Evolutionary conservation across 2,113 vertebrate genomes (phyloP).

Genomic region (Prolemur simus): DNA sequence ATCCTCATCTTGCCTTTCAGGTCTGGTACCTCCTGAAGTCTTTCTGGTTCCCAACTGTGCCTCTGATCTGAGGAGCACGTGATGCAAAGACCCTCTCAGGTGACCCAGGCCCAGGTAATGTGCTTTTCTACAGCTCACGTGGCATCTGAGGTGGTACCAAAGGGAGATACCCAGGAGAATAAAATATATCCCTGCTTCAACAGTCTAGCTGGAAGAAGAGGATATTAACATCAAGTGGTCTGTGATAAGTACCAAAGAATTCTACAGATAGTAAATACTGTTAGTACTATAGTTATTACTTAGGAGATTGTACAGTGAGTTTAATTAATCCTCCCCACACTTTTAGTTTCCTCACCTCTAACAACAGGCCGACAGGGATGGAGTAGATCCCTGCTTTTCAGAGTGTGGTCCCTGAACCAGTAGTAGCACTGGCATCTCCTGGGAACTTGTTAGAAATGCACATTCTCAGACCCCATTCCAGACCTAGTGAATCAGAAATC

Average conservation of each 20-base stretch:
- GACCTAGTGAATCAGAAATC: not conserved
- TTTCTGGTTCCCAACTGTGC: not conserved
- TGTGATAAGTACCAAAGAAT: not conserved
- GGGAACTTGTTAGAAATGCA: not conserved
- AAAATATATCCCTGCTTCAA: not conserved
- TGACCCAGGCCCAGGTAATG: too few species aligned
- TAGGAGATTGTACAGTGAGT: not conserved
- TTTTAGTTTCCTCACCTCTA: not conserved
- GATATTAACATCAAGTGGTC: not conserved
- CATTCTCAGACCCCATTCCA: not conserved
- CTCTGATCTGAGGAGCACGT: not conserved
- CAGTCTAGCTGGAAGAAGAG: not conserved
- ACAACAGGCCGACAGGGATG: not conserved
- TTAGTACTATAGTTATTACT: not conserved
- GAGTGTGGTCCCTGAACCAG: not conserved
- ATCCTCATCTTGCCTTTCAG: not conserved
- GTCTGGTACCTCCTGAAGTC: not conserved
- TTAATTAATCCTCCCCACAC: not conserved
- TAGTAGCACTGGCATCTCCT: not conserved
- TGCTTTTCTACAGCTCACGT: not conserved
- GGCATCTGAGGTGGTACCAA: not conserved
- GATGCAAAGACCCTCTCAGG: not conserved
- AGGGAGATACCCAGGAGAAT: not conserved
- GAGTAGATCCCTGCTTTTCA: not conserved
- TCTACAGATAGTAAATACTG: not conserved